Evolutionary conservation across 2,888 invertebrate species (phyloP).

Genomic region (Agrotis clavis): DNA sequence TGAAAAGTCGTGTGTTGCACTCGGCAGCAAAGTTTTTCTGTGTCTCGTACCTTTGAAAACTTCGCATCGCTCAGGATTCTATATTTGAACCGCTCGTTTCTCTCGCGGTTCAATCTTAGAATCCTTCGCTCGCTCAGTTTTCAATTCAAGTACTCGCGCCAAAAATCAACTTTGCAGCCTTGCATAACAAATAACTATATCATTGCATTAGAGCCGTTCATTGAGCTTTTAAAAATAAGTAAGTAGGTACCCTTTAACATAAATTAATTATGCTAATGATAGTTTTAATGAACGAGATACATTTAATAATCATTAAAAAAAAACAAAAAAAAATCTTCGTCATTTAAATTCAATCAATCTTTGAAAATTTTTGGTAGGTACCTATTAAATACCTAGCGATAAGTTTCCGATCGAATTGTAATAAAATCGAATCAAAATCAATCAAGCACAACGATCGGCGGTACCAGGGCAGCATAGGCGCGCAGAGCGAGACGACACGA

Average conservation of each 20-base stretch:
- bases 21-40: no score
- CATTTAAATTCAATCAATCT: conserved; percentile 16
- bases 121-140: no score
- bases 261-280: background rate
- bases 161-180: no score
- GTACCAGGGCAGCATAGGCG: conserved; percentile 85
- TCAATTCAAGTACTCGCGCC: no score
- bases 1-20: no score
- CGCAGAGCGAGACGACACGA: conserved; percentile 82
- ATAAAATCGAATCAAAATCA: conserved; percentile 79
- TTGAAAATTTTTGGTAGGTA: conserved; percentile 24
- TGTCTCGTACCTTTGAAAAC: no score
- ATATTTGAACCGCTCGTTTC: no score
- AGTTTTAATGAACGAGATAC: no score
- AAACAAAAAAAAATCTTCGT: background rate
- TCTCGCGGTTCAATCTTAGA: no score
- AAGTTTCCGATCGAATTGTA: conserved; percentile 69
- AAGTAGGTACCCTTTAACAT: background rate
- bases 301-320: no score
- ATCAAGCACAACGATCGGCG: conserved; percentile 82
- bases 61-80: no score
- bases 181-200: no score
- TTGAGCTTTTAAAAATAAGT: background rate
- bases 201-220: background rate
- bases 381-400: conserved; percentile 46